A percentile compares a stretch with the other conserved stretches of the same genome.
Evolutionary conservation across 2,113 vertebrate species (phyloP).

Genomic region (Amphiprion ocellaris): DNA sequence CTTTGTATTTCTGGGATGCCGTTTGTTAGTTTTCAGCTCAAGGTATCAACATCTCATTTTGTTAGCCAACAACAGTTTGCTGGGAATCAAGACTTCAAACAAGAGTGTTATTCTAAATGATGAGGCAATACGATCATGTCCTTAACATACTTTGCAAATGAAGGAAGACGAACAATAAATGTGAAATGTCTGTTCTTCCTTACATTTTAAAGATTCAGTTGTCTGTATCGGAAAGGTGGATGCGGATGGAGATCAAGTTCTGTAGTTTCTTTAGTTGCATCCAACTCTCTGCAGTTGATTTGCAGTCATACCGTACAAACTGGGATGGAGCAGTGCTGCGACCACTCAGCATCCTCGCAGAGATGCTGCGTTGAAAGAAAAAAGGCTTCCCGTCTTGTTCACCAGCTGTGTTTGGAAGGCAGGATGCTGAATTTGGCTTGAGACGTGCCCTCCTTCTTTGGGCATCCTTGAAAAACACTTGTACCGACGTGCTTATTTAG

Average conservation of each 20-base stretch:
- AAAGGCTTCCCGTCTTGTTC: slow-evolving; percentile 16
- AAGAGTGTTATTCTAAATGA: neutral
- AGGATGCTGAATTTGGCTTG: slow-evolving; percentile 21
- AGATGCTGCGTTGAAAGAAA: slow-evolving; percentile 17
- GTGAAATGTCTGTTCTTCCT: neutral
- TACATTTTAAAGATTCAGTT: neutral
- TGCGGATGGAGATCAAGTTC: no score
- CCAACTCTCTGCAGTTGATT: neutral
- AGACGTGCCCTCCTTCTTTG: slow-evolving; percentile 21
- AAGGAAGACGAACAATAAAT: neutral
- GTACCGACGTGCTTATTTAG: slow-evolving; percentile 43
- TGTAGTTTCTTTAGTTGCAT: neutral
- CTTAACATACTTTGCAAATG: neutral
- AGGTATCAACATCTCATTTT: neutral
- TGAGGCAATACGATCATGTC: neutral
- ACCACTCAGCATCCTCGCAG: slow-evolving; percentile 16
- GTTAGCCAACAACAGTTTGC: neutral
- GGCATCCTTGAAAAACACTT: slow-evolving; percentile 25
- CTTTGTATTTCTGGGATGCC: neutral
- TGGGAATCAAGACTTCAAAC: neutral
- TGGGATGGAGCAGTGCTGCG: neutral
- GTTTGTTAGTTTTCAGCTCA: neutral
- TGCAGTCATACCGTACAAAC: neutral
- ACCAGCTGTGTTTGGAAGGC: slow-evolving; percentile 7
- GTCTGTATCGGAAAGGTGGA: neutral